Percentiles rank a stretch among this genome's conserved stretches.
Evolutionary conservation across 2,888 invertebrate species (phyloP).

Genomic region (Muscina levida): DNA sequence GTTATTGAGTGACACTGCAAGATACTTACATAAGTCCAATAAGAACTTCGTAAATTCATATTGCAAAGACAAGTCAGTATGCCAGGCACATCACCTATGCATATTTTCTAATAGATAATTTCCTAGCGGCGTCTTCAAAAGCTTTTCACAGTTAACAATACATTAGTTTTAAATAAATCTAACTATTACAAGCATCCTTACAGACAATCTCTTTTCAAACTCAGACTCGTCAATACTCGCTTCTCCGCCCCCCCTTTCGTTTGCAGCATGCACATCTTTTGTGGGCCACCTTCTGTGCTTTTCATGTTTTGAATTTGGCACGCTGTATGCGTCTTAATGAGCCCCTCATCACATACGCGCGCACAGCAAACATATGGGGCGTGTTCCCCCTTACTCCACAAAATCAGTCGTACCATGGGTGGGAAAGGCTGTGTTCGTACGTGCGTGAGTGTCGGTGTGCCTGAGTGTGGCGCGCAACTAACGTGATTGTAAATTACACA

Average conservation of each 20-base stretch:
- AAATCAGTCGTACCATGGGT: not conserved
- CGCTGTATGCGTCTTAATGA: conserved; percentile 65
- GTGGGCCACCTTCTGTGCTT: conserved; percentile 32
- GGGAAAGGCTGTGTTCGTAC: conserved; percentile 39
- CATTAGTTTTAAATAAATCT: not conserved
- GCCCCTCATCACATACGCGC: conserved; percentile 29
- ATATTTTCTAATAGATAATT: too few species aligned
- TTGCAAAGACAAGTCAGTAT: too few species aligned
- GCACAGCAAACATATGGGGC: conserved; percentile 26
- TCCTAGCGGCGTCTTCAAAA: too few species aligned
- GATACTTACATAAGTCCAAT: too few species aligned
- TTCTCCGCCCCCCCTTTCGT: conserved; percentile 4
- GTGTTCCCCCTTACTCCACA: conserved; percentile 6
- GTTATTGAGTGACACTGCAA: too few species aligned
- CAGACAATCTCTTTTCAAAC: not conserved
- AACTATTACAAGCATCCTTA: too few species aligned
- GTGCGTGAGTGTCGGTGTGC: conserved; percentile 30
- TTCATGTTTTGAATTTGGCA: conserved; percentile 43
- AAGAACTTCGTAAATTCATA: too few species aligned
- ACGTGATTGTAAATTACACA: conserved; percentile 64
- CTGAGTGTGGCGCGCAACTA: conserved; percentile 32
- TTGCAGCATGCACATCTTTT: not conserved
- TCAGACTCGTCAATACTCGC: conserved; percentile 16
- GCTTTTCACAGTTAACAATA: too few species aligned
- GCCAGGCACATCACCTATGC: too few species aligned